These are phyloP conservation scores for Steatocranus sp. DNA, from an alignment of 2,797 vertebrate species.

Conservation along the genomic window DNA sequence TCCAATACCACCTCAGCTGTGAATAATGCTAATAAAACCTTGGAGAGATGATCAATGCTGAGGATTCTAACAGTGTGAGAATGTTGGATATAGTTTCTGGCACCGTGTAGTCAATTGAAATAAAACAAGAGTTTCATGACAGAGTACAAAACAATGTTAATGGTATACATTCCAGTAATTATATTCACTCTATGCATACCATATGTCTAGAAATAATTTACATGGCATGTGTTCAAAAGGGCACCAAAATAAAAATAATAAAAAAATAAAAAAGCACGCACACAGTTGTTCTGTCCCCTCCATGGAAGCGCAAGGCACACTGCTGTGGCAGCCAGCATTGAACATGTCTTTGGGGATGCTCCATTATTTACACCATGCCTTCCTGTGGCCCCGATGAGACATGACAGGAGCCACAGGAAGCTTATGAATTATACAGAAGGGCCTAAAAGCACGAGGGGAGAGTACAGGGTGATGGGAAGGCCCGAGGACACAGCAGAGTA, in stretches of 20 bases:
- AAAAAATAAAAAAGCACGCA: background rate
- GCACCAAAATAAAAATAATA: background rate
- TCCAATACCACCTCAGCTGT: slow-evolving; percentile 16
- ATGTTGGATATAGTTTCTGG: background rate
- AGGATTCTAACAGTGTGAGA: slow-evolving; percentile 2
- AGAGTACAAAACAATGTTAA: background rate
- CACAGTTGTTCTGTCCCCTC: slow-evolving; percentile 22
- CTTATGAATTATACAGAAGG: slow-evolving; percentile 79
- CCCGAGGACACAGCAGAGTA: slow-evolving; percentile 44
- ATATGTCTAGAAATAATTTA: slow-evolving; percentile 34
- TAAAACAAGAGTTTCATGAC: background rate
- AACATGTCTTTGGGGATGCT: slow-evolving; percentile 68
- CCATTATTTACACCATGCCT: slow-evolving; percentile 80
- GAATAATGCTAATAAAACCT: slow-evolving; percentile 26
- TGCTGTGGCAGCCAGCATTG: slow-evolving; percentile 55
- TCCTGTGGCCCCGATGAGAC: slow-evolving; percentile 72
- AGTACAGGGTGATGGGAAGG: slow-evolving; percentile 51
- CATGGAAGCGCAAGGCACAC: slow-evolving; percentile 18
- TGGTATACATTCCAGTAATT: background rate
- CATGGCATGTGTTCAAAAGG: slow-evolving; percentile 24
- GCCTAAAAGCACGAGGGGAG: slow-evolving; percentile 73
- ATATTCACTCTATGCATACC: background rate
- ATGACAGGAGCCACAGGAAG: slow-evolving; percentile 78
- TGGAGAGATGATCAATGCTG: slow-evolving; percentile 27
- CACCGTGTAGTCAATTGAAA: background rate